Evolutionary conservation across 2,797 vertebrate species (phyloP).

Genomic region (Acropternis orthonyx): DNA sequence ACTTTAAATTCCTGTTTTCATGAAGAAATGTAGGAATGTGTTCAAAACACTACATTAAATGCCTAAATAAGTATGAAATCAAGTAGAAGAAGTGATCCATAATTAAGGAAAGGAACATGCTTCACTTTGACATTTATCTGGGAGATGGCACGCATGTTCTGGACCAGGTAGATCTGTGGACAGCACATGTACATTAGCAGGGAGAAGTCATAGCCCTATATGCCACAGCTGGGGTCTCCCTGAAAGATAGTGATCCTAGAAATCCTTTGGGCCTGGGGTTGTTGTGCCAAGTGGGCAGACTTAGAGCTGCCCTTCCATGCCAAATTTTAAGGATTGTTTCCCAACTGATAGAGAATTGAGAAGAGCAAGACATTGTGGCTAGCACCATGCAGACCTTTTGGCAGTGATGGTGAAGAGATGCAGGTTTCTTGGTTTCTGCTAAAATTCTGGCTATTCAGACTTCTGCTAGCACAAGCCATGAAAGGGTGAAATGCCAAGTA

Average conservation of each 20-base stretch:
- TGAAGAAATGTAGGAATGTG: neutral
- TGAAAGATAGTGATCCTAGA: slow-evolving; percentile 23
- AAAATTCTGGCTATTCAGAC: neutral
- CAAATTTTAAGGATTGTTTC: slow-evolving; percentile 33
- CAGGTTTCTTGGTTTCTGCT: neutral
- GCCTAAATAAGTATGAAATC: neutral
- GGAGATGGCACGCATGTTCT: neutral
- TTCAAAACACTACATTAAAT: neutral
- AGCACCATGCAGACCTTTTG: neutral
- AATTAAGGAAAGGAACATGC: neutral
- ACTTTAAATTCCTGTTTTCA: neutral
- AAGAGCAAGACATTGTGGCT: neutral
- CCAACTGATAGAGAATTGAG: neutral
- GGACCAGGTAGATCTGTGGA: neutral
- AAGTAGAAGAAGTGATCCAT: neutral
- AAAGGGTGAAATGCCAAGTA: slow-evolving; percentile 1
- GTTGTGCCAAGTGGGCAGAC: slow-evolving; percentile 40
- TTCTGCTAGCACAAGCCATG: neutral
- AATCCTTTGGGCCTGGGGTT: slow-evolving; percentile 33
- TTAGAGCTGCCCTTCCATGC: slow-evolving; percentile 3
- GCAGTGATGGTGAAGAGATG: neutral
- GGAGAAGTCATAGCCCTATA: neutral
- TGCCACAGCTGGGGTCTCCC: slow-evolving; percentile 35
- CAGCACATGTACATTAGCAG: neutral
- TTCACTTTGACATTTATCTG: neutral